These are phyloP conservation scores for Torymus auratus DNA, from an alignment of 2,888 invertebrate genomes.

Conservation along the genomic window DNA sequence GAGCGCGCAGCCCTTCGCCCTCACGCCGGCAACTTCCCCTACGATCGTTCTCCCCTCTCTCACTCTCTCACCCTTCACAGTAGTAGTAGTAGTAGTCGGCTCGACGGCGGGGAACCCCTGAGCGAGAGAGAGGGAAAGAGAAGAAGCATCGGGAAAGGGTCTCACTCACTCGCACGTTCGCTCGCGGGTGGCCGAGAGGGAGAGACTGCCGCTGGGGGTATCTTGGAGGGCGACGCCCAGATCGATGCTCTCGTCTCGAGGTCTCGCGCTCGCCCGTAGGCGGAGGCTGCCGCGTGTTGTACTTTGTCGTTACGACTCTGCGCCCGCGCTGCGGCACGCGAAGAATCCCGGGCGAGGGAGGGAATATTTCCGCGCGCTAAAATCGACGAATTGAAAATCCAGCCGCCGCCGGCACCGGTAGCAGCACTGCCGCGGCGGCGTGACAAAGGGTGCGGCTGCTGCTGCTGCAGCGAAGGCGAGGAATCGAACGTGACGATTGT, in stretches of 20 bases:
- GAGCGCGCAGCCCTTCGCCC: too few relatives aligned
- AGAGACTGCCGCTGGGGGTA: conserved; percentile 7
- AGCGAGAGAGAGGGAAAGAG: conserved; percentile 39
- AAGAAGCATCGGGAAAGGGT: conserved; percentile 7
- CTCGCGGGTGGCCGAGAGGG: conserved; percentile 1
- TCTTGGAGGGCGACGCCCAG: conserved; percentile 74
- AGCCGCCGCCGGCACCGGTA: not conserved
- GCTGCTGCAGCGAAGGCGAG: too few relatives aligned
- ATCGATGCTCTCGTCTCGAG: conserved; percentile 75
- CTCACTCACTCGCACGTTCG: not conserved
- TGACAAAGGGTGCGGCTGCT: not conserved
- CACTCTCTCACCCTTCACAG: too few relatives aligned
- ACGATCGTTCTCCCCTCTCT: too few relatives aligned
- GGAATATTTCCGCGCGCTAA: conserved; percentile 16
- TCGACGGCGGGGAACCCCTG: too few relatives aligned
- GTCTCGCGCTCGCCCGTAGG: conserved; percentile 64
- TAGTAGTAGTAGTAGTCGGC: too few relatives aligned
- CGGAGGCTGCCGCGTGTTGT: conserved; percentile 64
- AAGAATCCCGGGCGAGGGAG: conserved; percentile 26
- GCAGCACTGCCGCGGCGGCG: too few relatives aligned
- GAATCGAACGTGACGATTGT: too few relatives aligned
- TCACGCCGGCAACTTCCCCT: too few relatives aligned
- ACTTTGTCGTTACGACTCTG: too few relatives aligned
- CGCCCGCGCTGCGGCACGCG: conserved; percentile 12
- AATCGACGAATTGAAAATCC: conserved; percentile 41